Base-by-base conservation (phyloP, 2,888 invertebrate species). In the Pandemis heparana region DNA sequence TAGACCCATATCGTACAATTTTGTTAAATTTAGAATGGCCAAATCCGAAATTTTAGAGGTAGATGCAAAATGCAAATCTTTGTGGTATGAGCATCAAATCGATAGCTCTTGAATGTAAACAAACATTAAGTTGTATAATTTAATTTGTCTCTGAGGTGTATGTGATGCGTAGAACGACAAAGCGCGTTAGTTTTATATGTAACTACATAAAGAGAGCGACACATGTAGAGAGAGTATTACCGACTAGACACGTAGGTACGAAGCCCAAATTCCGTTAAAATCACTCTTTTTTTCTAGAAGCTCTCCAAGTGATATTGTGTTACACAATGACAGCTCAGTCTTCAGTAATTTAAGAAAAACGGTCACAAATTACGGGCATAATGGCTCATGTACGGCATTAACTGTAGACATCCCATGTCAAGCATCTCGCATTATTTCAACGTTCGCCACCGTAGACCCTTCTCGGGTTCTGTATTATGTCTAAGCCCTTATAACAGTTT, bases 391-490 rank as follows among this genome's bases (percentile, higher is more conserved):
- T 64, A 59, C 41, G 60, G 65, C 60, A 70, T 74, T 65, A 65
- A 65, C 64, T 60, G 43, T 61, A 60, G 74, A 65, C 70, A 61
- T 65, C 53, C 41, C 23, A 38, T 60, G 51, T 65, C 70, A 61
- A 74, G 69, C 53, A 70, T 64, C 59, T 23, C 38, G 60, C 73
- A 65, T 73, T 73, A 73, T 74, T 65, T 74, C 53, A 70, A 70
- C 53, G 51, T 69, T 48, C 68, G 16, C 43, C 16, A 59, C 18
- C 39, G 66, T 56, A 12, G 56, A 59, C 74, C 48, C 73, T 18
- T 65, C 60, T 65, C 41, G 51, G n/a, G 59, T 65, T 9, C 51
- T 39, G 12, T 51, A 9, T 41, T 67, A 56, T n/a, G 16, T 56
- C 53, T 16, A 18, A 48, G 18, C 8, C 41, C 51, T 60, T 75